Conservation (phyloP, 2,113 vertebrate genomes). For the Hippocampus mohnikei region DNA sequence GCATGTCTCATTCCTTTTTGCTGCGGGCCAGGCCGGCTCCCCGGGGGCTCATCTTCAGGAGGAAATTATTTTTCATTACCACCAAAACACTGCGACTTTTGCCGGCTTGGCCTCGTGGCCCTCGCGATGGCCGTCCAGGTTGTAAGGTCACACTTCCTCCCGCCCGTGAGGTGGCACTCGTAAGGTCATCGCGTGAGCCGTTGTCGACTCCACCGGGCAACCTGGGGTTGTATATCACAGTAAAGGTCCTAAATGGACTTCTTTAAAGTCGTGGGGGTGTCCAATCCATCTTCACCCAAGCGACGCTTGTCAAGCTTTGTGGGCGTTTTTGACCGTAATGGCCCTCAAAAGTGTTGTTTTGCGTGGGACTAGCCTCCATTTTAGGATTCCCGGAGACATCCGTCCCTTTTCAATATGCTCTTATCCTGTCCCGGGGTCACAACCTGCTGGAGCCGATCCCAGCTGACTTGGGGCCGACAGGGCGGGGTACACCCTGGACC, state of each 20-base stretch:
- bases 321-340: constrained; percentile 6
- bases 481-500: neutral
- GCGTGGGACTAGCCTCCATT: neutral
- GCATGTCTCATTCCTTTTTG: constrained; percentile 57
- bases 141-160: constrained; percentile 30
- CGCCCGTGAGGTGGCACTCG: constrained; percentile 27
- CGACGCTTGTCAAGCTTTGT: constrained; percentile 18
- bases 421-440: neutral
- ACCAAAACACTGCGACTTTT: constrained; percentile 54
- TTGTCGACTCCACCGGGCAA: constrained; percentile 14
- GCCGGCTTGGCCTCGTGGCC: constrained; percentile 58
- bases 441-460: neutral
- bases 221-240: constrained; percentile 24
- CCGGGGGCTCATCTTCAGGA: constrained; percentile 57
- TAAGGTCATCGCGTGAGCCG: constrained; percentile 13
- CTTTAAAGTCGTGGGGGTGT: constrained; percentile 24
- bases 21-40: constrained; percentile 53
- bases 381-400: constrained; percentile 46
- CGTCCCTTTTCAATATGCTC: neutral
- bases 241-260: constrained; percentile 25
- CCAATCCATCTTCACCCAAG: constrained; percentile 23
- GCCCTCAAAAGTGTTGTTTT: constrained; percentile 4
- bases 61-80: constrained; percentile 78
- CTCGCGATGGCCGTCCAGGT: constrained; percentile 19
- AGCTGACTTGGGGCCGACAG: neutral